Base-by-base conservation (phyloP, 2,797 vertebrate genomes). In the Bryconaethiops microstoma region DNA sequence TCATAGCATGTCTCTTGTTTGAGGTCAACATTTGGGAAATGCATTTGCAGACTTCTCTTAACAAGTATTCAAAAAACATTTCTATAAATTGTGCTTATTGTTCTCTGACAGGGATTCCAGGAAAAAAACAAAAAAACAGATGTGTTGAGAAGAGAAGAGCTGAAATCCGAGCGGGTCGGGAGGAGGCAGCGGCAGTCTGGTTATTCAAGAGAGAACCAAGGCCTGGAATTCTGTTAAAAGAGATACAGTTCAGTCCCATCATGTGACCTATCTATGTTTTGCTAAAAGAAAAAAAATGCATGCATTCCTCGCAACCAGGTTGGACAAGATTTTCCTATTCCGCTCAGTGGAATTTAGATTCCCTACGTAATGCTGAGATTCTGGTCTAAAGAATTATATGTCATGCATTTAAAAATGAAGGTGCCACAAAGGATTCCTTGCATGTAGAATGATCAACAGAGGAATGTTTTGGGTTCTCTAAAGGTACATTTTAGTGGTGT, bases 181-280 rank as follows among this genome's bases (percentile, higher is more conserved):
- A 45, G 76, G 29, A 45, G 52, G 54, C 29, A 6, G 7, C 50
- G 35, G 39, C 55, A 25, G 59, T 80, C 86, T 85, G 81, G 7
- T 84, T 23, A 77, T 92, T 95, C 95, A 99, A 90, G 96, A 95
- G 86, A 95, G 90, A 72, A 98, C 96, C 95, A 98, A 90, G 89
- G 95, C 94, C 88, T 96, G 95, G 93, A 99, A 99, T 93, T 99
- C 97, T 99, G 94, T 62, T 60, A 55, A 77, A 14, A 81, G 21
- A 79, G 55, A 65, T 23, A n/a, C 39, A 39, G 7, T 74, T 67
- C 25, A 39, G n/a, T 23, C 16, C 23, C 2, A 25, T 35, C 29
- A 42, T 21, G 9, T 17, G 40, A 70, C 7, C 21, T 5, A 25
- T 25, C 12, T 0, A 14, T 29, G 12, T 13, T 16, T 13, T 4